Evolutionary conservation across 2,113 vertebrate genomes (phyloP), one percentile per base, ranked within the genome.

Genomic region (Lota lota): DNA sequence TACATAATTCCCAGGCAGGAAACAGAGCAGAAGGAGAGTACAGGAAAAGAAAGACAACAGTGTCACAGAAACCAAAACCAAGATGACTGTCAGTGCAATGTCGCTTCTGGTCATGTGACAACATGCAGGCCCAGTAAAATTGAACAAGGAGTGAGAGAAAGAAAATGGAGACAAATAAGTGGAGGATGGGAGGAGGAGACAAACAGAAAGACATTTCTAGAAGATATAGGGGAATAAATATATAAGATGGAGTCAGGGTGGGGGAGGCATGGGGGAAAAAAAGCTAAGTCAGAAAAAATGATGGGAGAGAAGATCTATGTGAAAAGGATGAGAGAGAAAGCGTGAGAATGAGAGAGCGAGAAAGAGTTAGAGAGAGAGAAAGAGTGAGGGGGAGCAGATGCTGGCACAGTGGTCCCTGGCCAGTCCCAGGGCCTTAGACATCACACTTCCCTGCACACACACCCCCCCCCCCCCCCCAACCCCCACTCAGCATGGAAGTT

Each of bases 401-500:
- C 75, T 20, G 47, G 74, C 88, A 81, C 84, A 87, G 88, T 87
- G 74, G 83, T 88, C 80, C 78, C 82, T 87, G 83, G 85, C 81
- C 63, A 2, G 74, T 79, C 74, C 64, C 69, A 58, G 66, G 73
- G 75, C 79, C 75, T 71, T 58, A 86, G 81, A 80, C 83, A 72
- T 79, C 69, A 76, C 85, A 74, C 83, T 77, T 81, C 77, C n/a
- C n/a, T n/a, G n/a, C n/a, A n/a, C n/a, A n/a, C n/a, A n/a, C n/a
- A n/a, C n/a, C n/a, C n/a, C n/a, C n/a, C n/a, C n/a, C n/a, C 28
- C 2, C 28, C 28, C 28, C 28, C 86, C 76, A 57, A 68, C 74
- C 76, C 83, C 74, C 74, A 73, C 83, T 72, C 82, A 83, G 82
- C 83, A 74, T 81, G 80, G 63, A 79, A 70, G 79, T 81, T 60